Percentiles rank a stretch among this genome's conserved stretches.
These are phyloP conservation scores for Cebidichthys violaceus DNA, from an alignment of 2,113 vertebrate genomes.

Conservation along the genomic window DNA sequence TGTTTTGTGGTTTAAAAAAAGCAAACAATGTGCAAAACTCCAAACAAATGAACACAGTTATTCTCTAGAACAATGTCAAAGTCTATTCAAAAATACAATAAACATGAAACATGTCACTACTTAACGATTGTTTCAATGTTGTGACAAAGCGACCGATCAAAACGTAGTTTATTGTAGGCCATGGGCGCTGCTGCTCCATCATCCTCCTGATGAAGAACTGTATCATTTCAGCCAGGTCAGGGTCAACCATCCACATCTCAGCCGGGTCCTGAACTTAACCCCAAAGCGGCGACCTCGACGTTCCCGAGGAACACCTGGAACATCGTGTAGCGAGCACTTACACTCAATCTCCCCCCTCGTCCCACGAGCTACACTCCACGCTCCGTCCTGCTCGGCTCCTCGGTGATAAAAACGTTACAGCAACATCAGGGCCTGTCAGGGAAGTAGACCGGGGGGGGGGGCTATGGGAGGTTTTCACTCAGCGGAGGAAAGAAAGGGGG, in stretches of 20 bases:
- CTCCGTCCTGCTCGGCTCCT: constrained; percentile 46
- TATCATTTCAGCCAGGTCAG: constrained; percentile 55
- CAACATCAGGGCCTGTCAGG: constrained; percentile 67
- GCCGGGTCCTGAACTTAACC: constrained; percentile 67
- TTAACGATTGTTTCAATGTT: constrained; percentile 28
- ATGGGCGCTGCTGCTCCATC: constrained; percentile 13
- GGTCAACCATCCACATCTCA: constrained; percentile 65
- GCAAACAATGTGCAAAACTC: neutral
- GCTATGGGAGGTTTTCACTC: constrained; percentile 68
- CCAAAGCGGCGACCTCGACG: constrained; percentile 28
- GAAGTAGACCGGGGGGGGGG: constrained; percentile 25
- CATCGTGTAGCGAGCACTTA: constrained; percentile 29
- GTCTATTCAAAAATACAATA: constrained; percentile 39
- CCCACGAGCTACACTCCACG: constrained; percentile 22
- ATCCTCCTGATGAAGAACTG: neutral
- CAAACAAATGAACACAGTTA: constrained; percentile 6
- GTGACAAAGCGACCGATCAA: constrained; percentile 39
- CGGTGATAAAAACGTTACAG: constrained; percentile 67
- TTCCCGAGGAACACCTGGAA: constrained; percentile 43
- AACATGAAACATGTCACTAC: constrained; percentile 36
- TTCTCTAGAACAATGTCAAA: constrained; percentile 23
- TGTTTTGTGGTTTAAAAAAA: neutral
- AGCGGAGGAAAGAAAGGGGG: constrained; percentile 52
- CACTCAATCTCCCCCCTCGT: constrained; percentile 19
- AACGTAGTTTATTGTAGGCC: constrained; percentile 43